A percentile compares a stretch with the other conserved stretches of the same genome.
Evolutionary conservation across 2,113 vertebrate species (phyloP).

Genomic region (Condylura cristata): DNA sequence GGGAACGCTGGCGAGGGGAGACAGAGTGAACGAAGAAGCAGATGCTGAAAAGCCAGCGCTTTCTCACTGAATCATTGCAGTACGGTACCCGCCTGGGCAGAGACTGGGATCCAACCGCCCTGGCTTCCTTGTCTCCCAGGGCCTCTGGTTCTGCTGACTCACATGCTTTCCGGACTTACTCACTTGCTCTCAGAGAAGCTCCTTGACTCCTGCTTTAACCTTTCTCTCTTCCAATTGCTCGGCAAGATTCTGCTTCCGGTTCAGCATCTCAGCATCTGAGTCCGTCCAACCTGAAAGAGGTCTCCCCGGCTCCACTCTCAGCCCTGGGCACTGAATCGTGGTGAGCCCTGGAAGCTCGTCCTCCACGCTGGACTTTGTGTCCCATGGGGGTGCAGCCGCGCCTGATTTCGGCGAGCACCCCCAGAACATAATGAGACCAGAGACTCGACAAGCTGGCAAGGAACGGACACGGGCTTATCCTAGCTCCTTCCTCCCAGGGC

Average conservation of each 20-base stretch:
- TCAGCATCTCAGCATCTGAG: neutral
- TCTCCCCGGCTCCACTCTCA: accelerated
- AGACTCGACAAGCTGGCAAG: neutral
- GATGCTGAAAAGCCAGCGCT: neutral
- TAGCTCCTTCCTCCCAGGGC: too few species aligned
- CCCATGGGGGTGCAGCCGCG: neutral
- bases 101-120: neutral
- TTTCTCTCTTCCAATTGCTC: neutral
- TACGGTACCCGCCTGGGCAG: too few species aligned
- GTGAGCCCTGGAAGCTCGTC: neutral
- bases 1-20: neutral
- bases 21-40: neutral
- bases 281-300: neutral
- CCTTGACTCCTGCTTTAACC: neutral
- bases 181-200: neutral
- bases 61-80: neutral
- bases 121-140: neutral
- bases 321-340: neutral
- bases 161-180: neutral
- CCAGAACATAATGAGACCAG: neutral
- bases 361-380: neutral
- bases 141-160: too few species aligned
- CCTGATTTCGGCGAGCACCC: neutral
- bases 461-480: neutral
- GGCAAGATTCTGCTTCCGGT: neutral